Percentiles rank a stretch among this genome's conserved stretches.
phyloP scores from a whole-genome alignment of 2,113 vertebrate genomes.

The Xiphias gladius region DNA sequence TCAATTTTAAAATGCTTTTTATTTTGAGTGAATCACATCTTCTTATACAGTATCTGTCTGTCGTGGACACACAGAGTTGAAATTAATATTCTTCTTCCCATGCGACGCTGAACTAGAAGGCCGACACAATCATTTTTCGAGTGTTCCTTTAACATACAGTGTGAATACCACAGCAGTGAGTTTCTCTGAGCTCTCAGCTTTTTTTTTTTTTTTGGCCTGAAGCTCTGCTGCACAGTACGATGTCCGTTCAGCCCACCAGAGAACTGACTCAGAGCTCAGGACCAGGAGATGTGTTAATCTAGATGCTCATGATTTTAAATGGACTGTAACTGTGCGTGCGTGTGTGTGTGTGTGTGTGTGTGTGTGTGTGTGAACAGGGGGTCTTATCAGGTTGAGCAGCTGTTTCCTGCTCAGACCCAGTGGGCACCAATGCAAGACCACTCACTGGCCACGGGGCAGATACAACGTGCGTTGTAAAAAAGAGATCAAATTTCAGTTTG shows the following conservation, averaged over 20 bases:
- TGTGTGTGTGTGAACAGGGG: constrained; percentile 12
- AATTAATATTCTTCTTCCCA: neutral
- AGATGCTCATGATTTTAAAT: constrained; percentile 24
- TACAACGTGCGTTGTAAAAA: neutral
- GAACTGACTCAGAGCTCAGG: constrained; percentile 14
- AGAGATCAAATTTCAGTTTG: neutral
- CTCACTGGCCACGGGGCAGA: constrained; percentile 33
- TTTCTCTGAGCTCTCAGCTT: constrained; percentile 1
- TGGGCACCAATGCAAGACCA: constrained; percentile 21
- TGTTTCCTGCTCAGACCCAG: constrained; percentile 48
- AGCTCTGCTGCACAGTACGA: constrained; percentile 13
- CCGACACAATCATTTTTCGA: neutral
- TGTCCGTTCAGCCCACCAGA: neutral
- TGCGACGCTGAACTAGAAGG: neutral
- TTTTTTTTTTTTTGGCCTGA: neutral
- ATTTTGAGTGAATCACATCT: neutral
- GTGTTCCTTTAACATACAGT: neutral
- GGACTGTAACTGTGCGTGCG: constrained; percentile 7
- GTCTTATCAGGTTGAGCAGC: constrained; percentile 53
- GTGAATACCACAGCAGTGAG: neutral
- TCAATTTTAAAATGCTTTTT: neutral
- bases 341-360: constrained; percentile 28
- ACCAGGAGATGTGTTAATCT: constrained; percentile 23
- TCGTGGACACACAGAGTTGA: too few relatives aligned
- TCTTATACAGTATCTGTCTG: too few relatives aligned